Evolutionary conservation across 1,140 invertebrate species (phyloP), one percentile per base, ranked within the genome.

Genomic region (Ips typographus): DNA sequence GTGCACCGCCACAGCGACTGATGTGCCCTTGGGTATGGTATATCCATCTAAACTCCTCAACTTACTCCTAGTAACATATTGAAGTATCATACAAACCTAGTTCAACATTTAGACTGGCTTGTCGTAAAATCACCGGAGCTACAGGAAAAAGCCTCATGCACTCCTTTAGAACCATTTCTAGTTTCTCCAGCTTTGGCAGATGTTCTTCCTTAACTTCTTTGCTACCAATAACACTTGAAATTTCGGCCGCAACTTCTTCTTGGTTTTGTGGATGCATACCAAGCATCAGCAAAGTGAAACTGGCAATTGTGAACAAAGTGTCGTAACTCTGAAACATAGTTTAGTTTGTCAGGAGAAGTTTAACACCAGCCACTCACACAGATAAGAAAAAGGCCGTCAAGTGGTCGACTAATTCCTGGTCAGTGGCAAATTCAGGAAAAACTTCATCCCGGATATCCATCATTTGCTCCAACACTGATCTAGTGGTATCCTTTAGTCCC

Each of bases 131-230:
- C 67, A 90, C 83, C 4, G 90, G 90, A 3, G 92, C 90, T 62
- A 89, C 89, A 42, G 91, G 90, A 77, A 87, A 92, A 1, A 92
- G 75, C 41, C 89, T 77, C 8, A 90, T 74, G 3, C 86, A 80
- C 76, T 90, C 89, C 78, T 90, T 93, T 51, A 92, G 85, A 67
- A 88, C 89, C 73, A 85, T 85, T 72, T 92, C 91, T 69, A 92
- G 77, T 75, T 91, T 92, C 71, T 86, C 87, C 85, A 93, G 84
- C 66, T 86, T 80, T 57, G 81, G 77, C 51, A 91, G 70, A 56
- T 62, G 38, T 22, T 62, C 49, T 56, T 43, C 49, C n/a, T 22
- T 5, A 7, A 69, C 36, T 8, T 60, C 65, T 51, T 59, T 51
- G 36, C 6, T 22, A 47, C 42, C 60, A 51, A 63, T 22, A 47